Evolutionary conservation across 2,797 vertebrate genomes (phyloP).

Genomic region (Crocodylus rhombifer): DNA sequence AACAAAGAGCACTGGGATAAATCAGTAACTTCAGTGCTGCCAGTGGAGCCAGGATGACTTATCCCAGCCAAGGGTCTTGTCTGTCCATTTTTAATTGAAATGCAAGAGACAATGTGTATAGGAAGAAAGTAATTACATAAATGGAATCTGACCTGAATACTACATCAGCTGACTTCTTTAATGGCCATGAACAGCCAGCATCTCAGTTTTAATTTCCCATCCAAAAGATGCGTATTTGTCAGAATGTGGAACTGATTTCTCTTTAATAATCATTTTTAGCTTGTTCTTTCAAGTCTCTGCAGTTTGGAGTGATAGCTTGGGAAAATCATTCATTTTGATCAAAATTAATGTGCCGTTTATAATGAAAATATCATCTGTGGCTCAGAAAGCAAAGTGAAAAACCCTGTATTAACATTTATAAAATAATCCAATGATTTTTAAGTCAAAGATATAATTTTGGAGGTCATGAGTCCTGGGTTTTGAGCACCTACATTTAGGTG

Average conservation of each 20-base stretch:
- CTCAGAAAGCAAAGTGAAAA: neutral
- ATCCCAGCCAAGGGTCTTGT: too few relatives aligned
- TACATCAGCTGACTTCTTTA: neutral
- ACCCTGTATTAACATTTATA: too few relatives aligned
- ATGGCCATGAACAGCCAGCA: neutral
- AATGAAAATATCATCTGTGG: too few relatives aligned
- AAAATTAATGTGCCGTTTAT: neutral
- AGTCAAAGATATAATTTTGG: neutral
- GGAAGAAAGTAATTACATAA: neutral
- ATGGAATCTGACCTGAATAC: neutral
- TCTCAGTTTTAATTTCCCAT: neutral
- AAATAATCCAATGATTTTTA: too few relatives aligned
- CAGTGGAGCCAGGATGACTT: neutral
- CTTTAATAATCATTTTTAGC: neutral
- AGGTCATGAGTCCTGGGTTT: neutral
- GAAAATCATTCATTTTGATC: slow-evolving; percentile 4
- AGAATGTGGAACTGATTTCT: neutral
- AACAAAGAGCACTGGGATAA: neutral
- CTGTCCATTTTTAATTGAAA: neutral
- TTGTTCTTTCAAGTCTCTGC: neutral
- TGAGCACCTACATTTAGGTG: neutral
- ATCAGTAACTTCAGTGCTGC: too few relatives aligned
- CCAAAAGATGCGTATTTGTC: neutral
- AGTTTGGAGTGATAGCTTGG: neutral
- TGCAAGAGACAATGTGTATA: neutral